A percentile compares a stretch with the other conserved stretches of the same genome.
phyloP scores from a whole-genome alignment of 1,140 invertebrate genomes.

The Pissodes strobi region DNA sequence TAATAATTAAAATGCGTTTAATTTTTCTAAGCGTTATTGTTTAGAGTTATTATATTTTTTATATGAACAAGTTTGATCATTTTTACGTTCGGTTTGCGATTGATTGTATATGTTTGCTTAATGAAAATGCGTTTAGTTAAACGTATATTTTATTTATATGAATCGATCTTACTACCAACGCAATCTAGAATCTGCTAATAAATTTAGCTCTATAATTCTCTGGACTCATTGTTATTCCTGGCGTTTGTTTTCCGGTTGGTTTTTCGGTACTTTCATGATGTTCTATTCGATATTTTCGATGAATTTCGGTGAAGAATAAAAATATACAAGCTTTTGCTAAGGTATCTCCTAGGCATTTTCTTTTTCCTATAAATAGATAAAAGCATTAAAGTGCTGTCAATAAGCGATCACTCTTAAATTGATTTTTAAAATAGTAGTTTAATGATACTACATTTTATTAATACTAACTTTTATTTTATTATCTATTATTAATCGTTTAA shows the following conservation, averaged over 20 bases:
- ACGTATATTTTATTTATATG: too few species aligned
- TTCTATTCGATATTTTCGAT: constrained; percentile 61
- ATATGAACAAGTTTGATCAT: too few species aligned
- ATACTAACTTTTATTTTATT: neutral
- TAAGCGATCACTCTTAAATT: neutral
- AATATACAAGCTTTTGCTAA: constrained; percentile 63
- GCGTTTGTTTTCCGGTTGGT: constrained; percentile 54
- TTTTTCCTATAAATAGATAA: constrained; percentile 59
- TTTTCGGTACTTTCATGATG: constrained; percentile 45
- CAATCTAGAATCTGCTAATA: constrained; percentile 13
- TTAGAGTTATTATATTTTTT: too few species aligned
- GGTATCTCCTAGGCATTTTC: constrained; percentile 67
- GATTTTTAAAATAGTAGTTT: neutral
- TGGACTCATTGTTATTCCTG: constrained; percentile 61
- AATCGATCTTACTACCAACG: too few species aligned
- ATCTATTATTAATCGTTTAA: constrained; percentile 10
- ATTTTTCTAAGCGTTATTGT: too few species aligned
- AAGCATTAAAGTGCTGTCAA: neutral
- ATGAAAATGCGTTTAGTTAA: too few species aligned
- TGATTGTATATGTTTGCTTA: too few species aligned
- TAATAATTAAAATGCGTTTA: too few species aligned
- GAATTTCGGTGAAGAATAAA: constrained; percentile 59
- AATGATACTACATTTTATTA: neutral
- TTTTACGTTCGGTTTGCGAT: too few species aligned
- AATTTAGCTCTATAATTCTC: constrained; percentile 56